Evolutionary conservation across 2,888 invertebrate genomes (phyloP).

Genomic region (Oscheius sp.): DNA sequence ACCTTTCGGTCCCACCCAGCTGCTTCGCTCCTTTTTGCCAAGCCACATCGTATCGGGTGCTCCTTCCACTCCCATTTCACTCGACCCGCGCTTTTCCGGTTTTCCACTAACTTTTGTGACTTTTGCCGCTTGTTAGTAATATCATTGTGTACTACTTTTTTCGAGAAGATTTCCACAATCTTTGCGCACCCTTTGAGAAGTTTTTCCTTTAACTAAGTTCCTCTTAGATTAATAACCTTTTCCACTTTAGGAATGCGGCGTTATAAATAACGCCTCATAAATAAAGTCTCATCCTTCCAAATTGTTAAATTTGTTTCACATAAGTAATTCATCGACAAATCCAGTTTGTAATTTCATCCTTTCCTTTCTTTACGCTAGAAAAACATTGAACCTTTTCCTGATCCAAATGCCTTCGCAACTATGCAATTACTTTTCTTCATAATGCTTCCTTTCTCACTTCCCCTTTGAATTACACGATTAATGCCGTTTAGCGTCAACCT

Average conservation of each 20-base stretch:
- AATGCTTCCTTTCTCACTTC: not conserved
- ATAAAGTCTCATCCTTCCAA: not conserved
- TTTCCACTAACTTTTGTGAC: slow-evolving; percentile 10
- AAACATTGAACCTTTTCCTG: not conserved
- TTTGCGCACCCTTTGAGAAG: not conserved
- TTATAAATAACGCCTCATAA: not conserved
- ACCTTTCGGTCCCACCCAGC: slow-evolving; percentile 18
- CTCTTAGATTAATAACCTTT: not conserved
- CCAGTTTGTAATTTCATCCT: slow-evolving; percentile 14
- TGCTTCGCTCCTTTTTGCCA: not conserved
- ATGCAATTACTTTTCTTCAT: not conserved
- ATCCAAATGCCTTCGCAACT: not conserved
- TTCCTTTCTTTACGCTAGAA: slow-evolving; percentile 1
- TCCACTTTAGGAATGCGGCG: not conserved
- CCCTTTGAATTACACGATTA: not conserved
- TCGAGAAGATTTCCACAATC: not conserved
- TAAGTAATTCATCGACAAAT: not conserved
- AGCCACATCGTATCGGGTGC: slow-evolving; percentile 13
- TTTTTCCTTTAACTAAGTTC: no score
- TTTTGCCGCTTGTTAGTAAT: not conserved
- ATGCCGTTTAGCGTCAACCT: not conserved
- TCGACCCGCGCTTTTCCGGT: slow-evolving; percentile 16
- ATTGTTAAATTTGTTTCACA: not conserved
- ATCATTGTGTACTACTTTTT: not conserved
- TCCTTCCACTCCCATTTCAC: slow-evolving; percentile 12